Evolutionary conservation across 2,113 vertebrate genomes (phyloP).

Genomic region (Pluvialis apricaria): DNA sequence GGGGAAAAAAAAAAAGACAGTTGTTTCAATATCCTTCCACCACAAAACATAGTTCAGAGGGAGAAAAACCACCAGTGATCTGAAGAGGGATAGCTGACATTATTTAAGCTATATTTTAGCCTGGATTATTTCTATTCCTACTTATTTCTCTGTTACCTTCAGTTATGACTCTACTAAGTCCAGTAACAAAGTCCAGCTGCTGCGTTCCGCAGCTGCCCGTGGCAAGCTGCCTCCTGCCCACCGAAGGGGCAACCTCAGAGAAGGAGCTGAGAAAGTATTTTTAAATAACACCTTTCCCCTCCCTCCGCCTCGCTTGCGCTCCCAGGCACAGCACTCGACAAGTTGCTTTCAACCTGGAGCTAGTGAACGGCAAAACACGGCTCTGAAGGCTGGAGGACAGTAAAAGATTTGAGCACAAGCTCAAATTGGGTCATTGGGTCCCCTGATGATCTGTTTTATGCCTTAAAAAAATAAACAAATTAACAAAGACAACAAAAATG

Average conservation of each 20-base stretch:
- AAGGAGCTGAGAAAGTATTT: not conserved
- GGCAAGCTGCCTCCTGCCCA: not conserved
- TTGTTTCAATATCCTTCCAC: slow-evolving; percentile 32
- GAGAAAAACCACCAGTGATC: not conserved
- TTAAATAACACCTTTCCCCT: not conserved
- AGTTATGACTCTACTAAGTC: not conserved
- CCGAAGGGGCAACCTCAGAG: not conserved
- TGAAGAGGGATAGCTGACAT: not conserved
- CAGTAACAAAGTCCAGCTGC: not conserved
- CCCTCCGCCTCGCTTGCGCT: rapidly evolving
- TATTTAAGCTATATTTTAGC: not conserved
- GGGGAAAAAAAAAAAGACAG: not conserved
- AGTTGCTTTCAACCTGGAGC: not conserved
- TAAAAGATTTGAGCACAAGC: not conserved
- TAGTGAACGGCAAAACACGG: rapidly evolving
- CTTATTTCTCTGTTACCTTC: not conserved
- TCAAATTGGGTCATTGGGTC: not conserved
- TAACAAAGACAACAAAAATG: not conserved
- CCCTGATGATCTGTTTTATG: rapidly evolving
- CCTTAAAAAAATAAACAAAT: not conserved
- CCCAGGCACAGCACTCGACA: rapidly evolving
- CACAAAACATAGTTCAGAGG: not conserved
- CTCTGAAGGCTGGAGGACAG: not conserved
- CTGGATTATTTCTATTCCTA: not conserved
- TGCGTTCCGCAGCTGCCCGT: not conserved